Evolutionary conservation across 2,797 vertebrate genomes (phyloP).

Genomic region (Falco berigora): DNA sequence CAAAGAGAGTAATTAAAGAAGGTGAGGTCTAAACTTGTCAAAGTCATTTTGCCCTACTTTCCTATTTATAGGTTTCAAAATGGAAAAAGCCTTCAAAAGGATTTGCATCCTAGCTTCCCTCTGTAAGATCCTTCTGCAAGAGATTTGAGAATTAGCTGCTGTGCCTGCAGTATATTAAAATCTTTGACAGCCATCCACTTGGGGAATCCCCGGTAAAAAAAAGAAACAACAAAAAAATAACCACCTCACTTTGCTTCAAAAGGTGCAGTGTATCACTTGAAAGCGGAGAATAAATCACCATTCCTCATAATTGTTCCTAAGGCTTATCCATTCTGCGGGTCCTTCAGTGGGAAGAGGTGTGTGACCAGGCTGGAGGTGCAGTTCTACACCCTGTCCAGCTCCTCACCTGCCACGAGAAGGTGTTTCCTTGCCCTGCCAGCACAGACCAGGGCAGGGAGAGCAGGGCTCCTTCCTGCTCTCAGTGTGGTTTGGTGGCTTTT

Average conservation of each 20-base stretch:
- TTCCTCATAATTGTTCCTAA: neutral
- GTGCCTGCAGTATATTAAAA: conserved; percentile 65
- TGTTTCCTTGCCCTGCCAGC: neutral
- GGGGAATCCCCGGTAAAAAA: conserved; percentile 61
- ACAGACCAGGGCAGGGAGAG: neutral
- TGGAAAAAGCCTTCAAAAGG: conserved; percentile 63
- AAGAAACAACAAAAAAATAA: conserved; percentile 2
- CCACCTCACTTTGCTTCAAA: conserved; percentile 58
- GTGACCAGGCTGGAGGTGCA: neutral
- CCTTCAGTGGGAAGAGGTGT: neutral
- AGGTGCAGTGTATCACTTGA: conserved; percentile 48
- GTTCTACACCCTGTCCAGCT: neutral
- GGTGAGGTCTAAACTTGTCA: conserved; percentile 60
- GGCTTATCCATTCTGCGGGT: neutral
- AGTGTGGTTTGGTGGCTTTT: neutral
- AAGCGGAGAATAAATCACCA: conserved; percentile 31
- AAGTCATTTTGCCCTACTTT: conserved; percentile 65
- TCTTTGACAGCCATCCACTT: conserved; percentile 67
- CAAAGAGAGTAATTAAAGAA: conserved; percentile 66
- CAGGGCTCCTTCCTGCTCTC: neutral
- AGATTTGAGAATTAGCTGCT: conserved; percentile 64
- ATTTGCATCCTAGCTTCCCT: conserved; percentile 64
- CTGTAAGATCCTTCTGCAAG: conserved; percentile 53
- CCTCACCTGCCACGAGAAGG: neutral
- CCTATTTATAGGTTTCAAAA: conserved; percentile 64